phyloP scores from a whole-genome alignment of 2,888 invertebrate genomes.

The Melanchra persicariae region DNA sequence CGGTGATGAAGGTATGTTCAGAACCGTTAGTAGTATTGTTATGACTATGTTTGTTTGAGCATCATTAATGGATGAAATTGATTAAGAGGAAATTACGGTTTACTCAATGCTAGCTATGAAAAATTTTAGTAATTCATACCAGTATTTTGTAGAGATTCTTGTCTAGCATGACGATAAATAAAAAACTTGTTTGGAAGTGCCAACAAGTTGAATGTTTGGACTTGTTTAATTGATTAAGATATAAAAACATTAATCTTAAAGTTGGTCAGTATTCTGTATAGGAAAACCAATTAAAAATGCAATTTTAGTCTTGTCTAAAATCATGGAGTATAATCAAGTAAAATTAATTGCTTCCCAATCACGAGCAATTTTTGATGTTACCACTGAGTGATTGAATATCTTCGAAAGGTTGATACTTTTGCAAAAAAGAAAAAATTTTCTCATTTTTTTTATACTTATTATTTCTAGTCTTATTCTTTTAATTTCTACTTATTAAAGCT shows the following conservation, averaged over 20 bases:
- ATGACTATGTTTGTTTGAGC: accelerated
- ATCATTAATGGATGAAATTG: neutral
- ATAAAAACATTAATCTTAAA: neutral
- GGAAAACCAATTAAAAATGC: neutral
- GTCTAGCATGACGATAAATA: neutral
- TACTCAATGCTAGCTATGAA: neutral
- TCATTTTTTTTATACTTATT: neutral
- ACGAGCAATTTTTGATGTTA: neutral
- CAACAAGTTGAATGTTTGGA: neutral
- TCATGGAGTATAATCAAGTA: too few species aligned
- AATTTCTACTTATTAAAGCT: neutral
- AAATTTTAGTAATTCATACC: neutral
- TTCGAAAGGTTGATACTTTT: neutral
- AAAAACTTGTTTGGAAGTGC: conserved; percentile 13
- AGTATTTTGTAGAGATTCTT: neutral
- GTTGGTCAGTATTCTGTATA: neutral
- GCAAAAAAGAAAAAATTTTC: neutral
- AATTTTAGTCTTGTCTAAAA: neutral
- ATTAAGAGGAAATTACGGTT: neutral
- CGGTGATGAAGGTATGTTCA: conserved; percentile 75
- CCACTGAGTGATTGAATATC: neutral
- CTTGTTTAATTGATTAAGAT: neutral
- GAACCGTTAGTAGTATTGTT: neutral
- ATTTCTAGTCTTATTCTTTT: neutral
- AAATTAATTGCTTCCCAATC: conserved; percentile 1